Percentiles rank a stretch among this genome's conserved stretches.
Evolutionary conservation across 2,797 vertebrate genomes (phyloP).

Genomic region (Orientallactaga sibirica): DNA sequence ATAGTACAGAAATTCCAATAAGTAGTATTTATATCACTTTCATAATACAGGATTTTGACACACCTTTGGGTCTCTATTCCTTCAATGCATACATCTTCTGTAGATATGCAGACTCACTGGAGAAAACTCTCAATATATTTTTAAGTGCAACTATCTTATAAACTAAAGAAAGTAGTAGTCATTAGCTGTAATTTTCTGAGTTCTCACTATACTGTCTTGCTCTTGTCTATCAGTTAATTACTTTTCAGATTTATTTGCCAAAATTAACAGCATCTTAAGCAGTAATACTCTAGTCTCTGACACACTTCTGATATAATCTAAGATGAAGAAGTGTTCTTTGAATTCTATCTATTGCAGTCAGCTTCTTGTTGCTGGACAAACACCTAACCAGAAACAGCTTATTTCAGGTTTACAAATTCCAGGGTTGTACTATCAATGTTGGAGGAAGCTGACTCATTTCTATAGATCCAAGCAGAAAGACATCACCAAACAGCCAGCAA

Average conservation of each 20-base stretch:
- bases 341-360: background rate
- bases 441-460: no score
- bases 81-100: background rate
- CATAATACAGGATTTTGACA: background rate
- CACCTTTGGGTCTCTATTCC: background rate
- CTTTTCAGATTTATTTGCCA: conserved; percentile 38
- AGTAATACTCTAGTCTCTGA: background rate
- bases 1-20: background rate
- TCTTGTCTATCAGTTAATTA: conserved; percentile 5
- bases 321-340: background rate
- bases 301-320: background rate
- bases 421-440: no score
- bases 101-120: background rate
- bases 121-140: conserved; percentile 19
- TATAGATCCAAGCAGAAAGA: no score
- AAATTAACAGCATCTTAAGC: conserved; percentile 23
- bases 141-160: conserved; percentile 15
- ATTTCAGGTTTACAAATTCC: no score
- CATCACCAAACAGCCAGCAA: no score
- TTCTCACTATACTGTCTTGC: background rate
- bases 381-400: no score
- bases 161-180: background rate
- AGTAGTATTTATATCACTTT: background rate
- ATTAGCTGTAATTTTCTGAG: background rate
- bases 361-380: no score